Evolutionary conservation across 2,888 invertebrate genomes (phyloP), one percentile per base, ranked within the genome.

Genomic region (Gnatocerus cornutus): DNA sequence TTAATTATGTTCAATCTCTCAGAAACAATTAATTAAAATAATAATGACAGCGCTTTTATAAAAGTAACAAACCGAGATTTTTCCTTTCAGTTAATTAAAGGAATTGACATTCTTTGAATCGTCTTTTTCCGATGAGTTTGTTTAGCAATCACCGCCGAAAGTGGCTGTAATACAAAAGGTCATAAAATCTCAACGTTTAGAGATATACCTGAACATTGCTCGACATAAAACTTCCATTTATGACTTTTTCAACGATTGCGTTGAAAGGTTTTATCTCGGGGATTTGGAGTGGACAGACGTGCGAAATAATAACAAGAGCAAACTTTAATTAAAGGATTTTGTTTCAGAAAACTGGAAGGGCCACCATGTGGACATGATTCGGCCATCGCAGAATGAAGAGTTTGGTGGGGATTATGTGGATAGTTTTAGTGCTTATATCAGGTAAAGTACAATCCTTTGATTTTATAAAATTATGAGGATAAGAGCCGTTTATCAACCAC

Each of bases 341-440:
- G 69, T 81, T 81, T 66, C 78, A 80, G 81, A 74, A 73, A 77
- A 77, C 72, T 74, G 76, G 76, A 74, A 72, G 69, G 62, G 68
- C 68, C 76, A 76, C 67, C 76, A 80, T 81, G 85, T 82, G 85
- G 83, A 85, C 85, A 86, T 87, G 87, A 87, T 84, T 84, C 84
- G 85, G 85, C 83, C 83, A 85, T 85, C 86, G 85, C 86, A 87
- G 83, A 84, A 88, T 88, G 88, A 88, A 87, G 87, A 87, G 86
- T 84, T 85, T 88, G 85, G 87, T 88, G 81, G 87, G 88, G 84
- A 88, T 88, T 85, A 87, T 88, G 87, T 88, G 88, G 88, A 87
- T 88, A 84, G 87, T 88, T 81, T 86, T 88, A 84, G 88, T 88
- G 83, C 87, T 88, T 81, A 85, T 88, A 85, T 88, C 88, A 87